Conservation (phyloP, 2,888 invertebrate species). For the Colostygia pectinataria region DNA sequence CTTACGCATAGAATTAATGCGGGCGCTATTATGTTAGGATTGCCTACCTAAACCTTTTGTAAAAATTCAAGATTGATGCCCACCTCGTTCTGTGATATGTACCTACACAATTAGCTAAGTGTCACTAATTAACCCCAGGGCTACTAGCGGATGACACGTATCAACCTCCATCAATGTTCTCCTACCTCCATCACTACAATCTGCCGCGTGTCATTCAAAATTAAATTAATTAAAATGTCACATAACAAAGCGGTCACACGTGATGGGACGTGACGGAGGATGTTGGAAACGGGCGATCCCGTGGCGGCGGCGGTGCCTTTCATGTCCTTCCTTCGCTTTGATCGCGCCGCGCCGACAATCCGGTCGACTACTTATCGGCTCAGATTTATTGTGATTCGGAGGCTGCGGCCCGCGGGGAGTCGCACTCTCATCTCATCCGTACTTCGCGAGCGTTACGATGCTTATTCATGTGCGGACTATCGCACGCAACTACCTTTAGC, state of each 20-base stretch:
- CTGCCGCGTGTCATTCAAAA: conserved; percentile 58
- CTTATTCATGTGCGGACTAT: conserved; percentile 55
- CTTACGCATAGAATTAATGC: no score
- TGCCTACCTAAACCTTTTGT: no score
- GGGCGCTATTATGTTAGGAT: no score
- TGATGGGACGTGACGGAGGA: conserved; percentile 45
- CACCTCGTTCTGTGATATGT: background rate
- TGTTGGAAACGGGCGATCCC: conserved; percentile 60
- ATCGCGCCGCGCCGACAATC: conserved; percentile 79
- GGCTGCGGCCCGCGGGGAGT: conserved; percentile 67
- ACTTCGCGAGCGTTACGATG: conserved; percentile 47
- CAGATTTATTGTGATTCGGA: conserved; percentile 82
- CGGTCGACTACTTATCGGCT: conserved; percentile 80
- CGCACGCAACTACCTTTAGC: conserved; percentile 35
- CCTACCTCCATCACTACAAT: conserved; percentile 59
- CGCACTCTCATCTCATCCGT: conserved; percentile 44
- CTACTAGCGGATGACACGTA: conserved; percentile 8
- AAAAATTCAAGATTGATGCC: no score
- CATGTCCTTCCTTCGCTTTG: conserved; percentile 76
- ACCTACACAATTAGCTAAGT: background rate
- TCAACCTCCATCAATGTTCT: conserved; percentile 33
- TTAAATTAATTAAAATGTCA: conserved; percentile 73
- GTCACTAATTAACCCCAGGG: conserved; percentile 12
- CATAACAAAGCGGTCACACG: conserved; percentile 48
- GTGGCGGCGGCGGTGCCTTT: conserved; percentile 66